Base-by-base conservation (phyloP, 30 jellyfish, hydroid and myxozoan species). In the Sanderia malayensis region DNA sequence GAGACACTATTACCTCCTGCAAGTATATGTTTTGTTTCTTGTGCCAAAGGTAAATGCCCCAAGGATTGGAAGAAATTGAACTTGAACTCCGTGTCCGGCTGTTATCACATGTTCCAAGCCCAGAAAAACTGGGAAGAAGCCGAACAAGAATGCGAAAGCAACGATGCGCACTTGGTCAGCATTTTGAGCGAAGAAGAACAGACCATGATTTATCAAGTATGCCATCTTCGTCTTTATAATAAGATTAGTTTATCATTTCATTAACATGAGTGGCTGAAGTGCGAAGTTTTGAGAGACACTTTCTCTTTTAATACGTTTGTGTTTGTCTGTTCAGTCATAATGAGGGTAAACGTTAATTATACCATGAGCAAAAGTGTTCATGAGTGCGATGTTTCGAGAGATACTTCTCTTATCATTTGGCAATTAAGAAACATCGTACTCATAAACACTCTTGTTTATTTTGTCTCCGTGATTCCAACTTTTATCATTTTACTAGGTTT, bases 71-170 rank as follows among this genome's bases (percentile, higher is more conserved):
- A 90, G 68, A 90, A 82, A 41, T 58, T 90, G 27, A 90, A 83
- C 67, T 46, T 90, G 70, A 78, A 90, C 33, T 64, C 95, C 2
- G 93, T 75, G 0, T 69, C 86, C 19, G 96, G 96, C 24, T 90
- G 98, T 31, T 90, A 90, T 53, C 86, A 83, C 57, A 45, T 90
- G 82, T 90, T 75, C 80, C 83, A 65, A 45, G 94, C 74, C 9
- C 41, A 68, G 46, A 77, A 70, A 67, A 65, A 85, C 44, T 90
- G 98, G 98, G 98, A 84, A 45, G 94, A 90, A 27, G 98, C 98
- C 10, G 98, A 90, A 73, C 95, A 84, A 33, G 88, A 73, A 31
- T 90, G 98, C 62, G 85, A 73, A 44, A 55, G 52, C 15, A 44
- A 79, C 31, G 87, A 84, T 24, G 95, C 86, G 21, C 98, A 90